phyloP scores from a whole-genome alignment of 2,113 vertebrate species.

The Cisticola juncidis region DNA sequence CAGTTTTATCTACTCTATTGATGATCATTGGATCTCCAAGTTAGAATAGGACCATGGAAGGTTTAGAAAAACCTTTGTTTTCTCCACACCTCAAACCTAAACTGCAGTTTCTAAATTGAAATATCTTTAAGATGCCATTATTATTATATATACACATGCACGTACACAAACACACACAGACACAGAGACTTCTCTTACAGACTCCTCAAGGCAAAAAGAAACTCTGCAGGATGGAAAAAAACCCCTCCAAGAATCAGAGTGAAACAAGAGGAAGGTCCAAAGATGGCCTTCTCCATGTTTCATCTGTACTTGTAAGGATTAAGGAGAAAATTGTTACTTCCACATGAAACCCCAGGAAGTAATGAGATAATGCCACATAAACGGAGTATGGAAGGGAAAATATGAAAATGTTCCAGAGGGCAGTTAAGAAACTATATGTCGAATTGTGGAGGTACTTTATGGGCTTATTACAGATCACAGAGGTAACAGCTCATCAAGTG shows the following conservation, averaged over 20 bases:
- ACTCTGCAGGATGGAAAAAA: background rate
- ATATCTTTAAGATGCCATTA: background rate
- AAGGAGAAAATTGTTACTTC: background rate
- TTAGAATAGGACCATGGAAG: background rate
- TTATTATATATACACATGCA: too few relatives aligned
- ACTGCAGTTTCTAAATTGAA: background rate
- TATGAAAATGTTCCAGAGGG: background rate
- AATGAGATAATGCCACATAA: background rate
- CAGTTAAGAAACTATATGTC: background rate
- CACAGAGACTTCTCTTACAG: background rate
- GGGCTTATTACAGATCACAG: background rate
- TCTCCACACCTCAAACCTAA: background rate
- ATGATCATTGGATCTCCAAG: background rate
- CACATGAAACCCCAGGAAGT: background rate
- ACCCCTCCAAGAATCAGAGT: background rate
- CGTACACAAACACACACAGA: rapidly evolving
- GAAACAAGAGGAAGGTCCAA: background rate
- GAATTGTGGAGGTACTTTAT: background rate
- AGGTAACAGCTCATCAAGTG: background rate
- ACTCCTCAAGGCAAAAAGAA: background rate
- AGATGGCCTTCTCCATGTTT: background rate
- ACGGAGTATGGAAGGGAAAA: background rate
- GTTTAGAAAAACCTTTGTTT: background rate
- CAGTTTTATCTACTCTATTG: background rate
- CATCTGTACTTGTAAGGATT: background rate